Base-by-base conservation (phyloP, 2,113 vertebrate species). In the Cricetomys ansorgei region DNA sequence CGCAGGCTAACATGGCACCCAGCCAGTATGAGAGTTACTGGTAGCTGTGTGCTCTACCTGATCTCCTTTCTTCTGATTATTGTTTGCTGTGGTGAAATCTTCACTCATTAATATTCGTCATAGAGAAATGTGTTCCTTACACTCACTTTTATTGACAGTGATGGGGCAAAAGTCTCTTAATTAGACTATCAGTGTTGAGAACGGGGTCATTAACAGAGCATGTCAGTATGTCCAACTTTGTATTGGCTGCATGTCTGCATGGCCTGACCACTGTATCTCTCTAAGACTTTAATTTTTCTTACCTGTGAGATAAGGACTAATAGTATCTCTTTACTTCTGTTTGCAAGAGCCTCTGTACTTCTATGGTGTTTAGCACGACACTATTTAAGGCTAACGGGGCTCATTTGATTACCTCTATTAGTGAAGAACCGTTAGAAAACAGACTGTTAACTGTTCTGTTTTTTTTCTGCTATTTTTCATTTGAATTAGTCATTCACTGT, bases 51-150 rank as follows among this genome's bases (percentile, higher is more conserved):
- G 29, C 27, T 64, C 3, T 37, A 37, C 59, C 53, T 85, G 17
- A 0, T 34, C 45, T 34, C 27, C 34, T 67, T 95, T 94, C 57
- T 94, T 93, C 23, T 88, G 37, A n/a, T 67, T 53, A 77, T 27
- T 31, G 2, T 65, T 84, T 91, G 50, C 90, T 53, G 81, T 91
- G 27, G 67, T 91, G 70, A 70, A 83, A 43, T 1, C 50, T 83
- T 86, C n/a, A 23, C 7, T 91, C 31, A 23, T 91, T 89, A n/a
- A 88, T 88, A 34, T 15, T 80, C 7, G 1, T 45, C 43, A 43
- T 80, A 11, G 53, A 27, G 79, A 85, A n/a, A 4, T 85, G 83
- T 95, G 29, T 89, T 89, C 45, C 87, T 96, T 89, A 94, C 70
- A 57, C 29, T 86, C 53, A 94, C 65, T 75, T 80, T 90, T 80